Evolutionary conservation across 2,113 vertebrate species (phyloP).

Genomic region (Elgaria multicarinata): DNA sequence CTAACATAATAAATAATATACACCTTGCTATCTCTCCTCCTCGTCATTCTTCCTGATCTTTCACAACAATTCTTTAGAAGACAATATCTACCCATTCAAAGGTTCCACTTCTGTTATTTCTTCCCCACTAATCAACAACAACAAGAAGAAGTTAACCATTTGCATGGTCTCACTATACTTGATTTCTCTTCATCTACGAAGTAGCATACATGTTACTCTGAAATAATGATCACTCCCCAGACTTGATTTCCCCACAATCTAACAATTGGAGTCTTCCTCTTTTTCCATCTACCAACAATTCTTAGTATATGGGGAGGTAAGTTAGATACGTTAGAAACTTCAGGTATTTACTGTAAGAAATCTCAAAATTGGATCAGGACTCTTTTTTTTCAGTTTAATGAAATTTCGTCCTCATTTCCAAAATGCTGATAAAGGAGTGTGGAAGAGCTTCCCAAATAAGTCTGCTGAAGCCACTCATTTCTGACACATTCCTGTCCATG

Average conservation of each 20-base stretch:
- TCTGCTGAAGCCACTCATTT: neutral
- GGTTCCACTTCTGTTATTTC: neutral
- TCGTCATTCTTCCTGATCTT: neutral
- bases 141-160: neutral
- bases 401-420: neutral
- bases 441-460: neutral
- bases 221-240: neutral
- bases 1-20: neutral
- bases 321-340: neutral
- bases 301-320: neutral
- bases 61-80: neutral
- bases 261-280: neutral
- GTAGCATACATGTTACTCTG: neutral
- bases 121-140: neutral
- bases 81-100: neutral
- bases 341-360: neutral
- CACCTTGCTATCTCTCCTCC: neutral
- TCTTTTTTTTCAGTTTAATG: neutral
- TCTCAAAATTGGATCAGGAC: too few relatives aligned
- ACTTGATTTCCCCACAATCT: neutral
- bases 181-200: neutral
- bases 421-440: neutral
- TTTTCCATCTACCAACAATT: neutral
- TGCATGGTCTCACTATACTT: neutral
- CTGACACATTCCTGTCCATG: too few relatives aligned